Conservation (phyloP, 1,140 invertebrate genomes). For the Leucophenga varia region DNA sequence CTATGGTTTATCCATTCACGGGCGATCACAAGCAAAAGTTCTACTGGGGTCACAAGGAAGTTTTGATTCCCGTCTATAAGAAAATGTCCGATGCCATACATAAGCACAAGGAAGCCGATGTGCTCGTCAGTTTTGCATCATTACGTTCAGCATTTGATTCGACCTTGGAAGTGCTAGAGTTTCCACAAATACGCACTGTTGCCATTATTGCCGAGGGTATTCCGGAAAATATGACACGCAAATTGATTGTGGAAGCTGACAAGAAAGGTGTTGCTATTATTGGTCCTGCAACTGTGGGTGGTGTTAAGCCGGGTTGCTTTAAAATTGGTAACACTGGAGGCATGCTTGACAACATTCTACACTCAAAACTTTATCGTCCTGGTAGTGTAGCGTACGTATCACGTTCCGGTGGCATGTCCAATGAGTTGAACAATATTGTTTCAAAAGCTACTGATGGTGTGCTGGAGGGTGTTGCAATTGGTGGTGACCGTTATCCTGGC, state of each 20-base stretch:
- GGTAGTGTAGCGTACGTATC: slow-evolving; percentile 98
- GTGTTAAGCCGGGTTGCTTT: slow-evolving; percentile 98
- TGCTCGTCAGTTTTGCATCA: slow-evolving; percentile 98
- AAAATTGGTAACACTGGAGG: slow-evolving; percentile 99
- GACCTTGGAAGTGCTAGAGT: slow-evolving; percentile 86
- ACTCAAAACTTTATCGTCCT: slow-evolving; percentile 94
- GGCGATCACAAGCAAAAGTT: slow-evolving; percentile 99
- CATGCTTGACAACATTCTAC: slow-evolving; percentile 99
- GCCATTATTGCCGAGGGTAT: slow-evolving; percentile 99
- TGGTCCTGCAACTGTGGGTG: slow-evolving; percentile 96
- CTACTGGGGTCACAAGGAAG: slow-evolving; percentile 99
- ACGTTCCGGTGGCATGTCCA: slow-evolving; percentile 98
- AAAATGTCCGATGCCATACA: slow-evolving; percentile 96
- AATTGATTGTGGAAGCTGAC: slow-evolving; percentile 85
- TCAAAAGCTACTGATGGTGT: slow-evolving; percentile 97
- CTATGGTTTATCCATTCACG: slow-evolving; percentile 97
- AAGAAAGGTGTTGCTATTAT: slow-evolving; percentile 83
- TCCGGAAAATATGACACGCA: slow-evolving; percentile 96
- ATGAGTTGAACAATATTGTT: slow-evolving; percentile 98
- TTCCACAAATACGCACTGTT: slow-evolving; percentile 92
- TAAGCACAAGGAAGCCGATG: slow-evolving; percentile 92
- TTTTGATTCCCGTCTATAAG: slow-evolving; percentile 93
- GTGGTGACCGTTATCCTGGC: slow-evolving; percentile 98
- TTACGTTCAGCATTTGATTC: slow-evolving; percentile 96
- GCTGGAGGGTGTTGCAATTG: slow-evolving; percentile 97